Conservation (phyloP, 2,113 vertebrate species). For the Astatotilapia flaviijosephi region DNA sequence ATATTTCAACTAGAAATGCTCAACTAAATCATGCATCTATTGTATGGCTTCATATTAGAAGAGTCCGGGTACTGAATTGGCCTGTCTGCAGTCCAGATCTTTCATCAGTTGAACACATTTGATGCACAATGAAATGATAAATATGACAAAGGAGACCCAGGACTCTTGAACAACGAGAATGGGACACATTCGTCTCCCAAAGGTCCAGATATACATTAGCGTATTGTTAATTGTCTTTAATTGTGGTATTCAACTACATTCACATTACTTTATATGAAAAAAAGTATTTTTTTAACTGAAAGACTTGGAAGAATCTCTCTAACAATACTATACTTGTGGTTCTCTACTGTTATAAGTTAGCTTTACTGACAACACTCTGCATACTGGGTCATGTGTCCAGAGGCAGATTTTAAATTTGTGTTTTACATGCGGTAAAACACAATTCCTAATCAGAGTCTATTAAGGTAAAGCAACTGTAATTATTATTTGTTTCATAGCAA, state of each 20-base stretch:
- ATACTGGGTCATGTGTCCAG: not conserved
- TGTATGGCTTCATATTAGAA: not conserved
- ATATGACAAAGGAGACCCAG: not conserved
- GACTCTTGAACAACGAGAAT: not conserved
- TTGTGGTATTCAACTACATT: not conserved
- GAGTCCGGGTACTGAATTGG: not conserved
- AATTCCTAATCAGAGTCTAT: not conserved
- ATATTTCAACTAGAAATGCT: not conserved
- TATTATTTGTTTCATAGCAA: conserved; percentile 3
- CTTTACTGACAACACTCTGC: not conserved
- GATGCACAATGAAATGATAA: not conserved
- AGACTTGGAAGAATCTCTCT: not conserved
- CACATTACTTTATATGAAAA: not conserved
- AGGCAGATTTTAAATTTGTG: not conserved
- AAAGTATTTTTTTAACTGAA: not conserved
- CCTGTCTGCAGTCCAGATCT: not conserved
- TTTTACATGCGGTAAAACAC: not conserved
- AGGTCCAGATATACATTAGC: not conserved
- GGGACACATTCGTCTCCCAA: not conserved
- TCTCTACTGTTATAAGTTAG: not conserved
- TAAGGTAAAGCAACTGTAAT: not conserved
- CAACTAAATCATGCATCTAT: not conserved
- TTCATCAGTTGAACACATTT: not conserved
- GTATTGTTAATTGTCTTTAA: not conserved
- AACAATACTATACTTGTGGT: not conserved